These are phyloP conservation scores for Tachina lurida DNA, from an alignment of 2,888 invertebrate species.

Conservation along the genomic window DNA sequence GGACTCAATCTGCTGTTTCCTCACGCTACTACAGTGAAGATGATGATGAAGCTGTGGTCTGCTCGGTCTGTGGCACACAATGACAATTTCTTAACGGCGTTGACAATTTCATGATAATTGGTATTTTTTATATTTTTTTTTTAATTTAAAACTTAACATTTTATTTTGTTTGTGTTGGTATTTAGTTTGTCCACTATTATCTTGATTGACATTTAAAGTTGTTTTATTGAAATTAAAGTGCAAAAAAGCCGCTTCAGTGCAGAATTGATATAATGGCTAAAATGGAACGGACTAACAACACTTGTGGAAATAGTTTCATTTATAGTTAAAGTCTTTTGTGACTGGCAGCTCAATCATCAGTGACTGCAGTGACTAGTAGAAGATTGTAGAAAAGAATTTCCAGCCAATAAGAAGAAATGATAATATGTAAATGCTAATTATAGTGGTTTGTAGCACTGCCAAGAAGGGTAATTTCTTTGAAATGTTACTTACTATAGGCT, in stretches of 20 bases:
- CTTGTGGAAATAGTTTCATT: slow-evolving; percentile 59
- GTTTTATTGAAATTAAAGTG: slow-evolving; percentile 76
- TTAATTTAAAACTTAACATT: slow-evolving; percentile 40
- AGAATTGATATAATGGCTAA: slow-evolving; percentile 55
- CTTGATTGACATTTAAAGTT: slow-evolving; percentile 78
- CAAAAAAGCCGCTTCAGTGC: slow-evolving; percentile 66
- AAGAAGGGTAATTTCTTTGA: background rate
- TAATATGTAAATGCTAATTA: slow-evolving; percentile 64
- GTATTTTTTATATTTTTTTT: slow-evolving; percentile 1
- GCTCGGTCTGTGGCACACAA: slow-evolving; percentile 11
- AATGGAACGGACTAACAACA: slow-evolving; percentile 14
- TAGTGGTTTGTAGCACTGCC: background rate
- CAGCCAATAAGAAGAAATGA: slow-evolving; percentile 57
- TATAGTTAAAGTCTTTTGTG: slow-evolving; percentile 34
- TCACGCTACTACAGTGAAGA: slow-evolving; percentile 10
- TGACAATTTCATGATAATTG: slow-evolving; percentile 69
- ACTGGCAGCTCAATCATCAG: slow-evolving; percentile 49
- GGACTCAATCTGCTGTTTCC: background rate
- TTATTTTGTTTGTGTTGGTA: slow-evolving; percentile 2
- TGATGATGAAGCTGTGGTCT: slow-evolving; percentile 40
- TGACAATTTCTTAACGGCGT: slow-evolving; percentile 64
- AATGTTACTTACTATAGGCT: background rate
- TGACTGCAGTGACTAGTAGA: slow-evolving; percentile 12
- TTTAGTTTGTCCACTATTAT: slow-evolving; percentile 72
- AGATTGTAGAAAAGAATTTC: slow-evolving; percentile 49